Conservation (phyloP, 2,113 vertebrate genomes). For the Aix galericulata region DNA sequence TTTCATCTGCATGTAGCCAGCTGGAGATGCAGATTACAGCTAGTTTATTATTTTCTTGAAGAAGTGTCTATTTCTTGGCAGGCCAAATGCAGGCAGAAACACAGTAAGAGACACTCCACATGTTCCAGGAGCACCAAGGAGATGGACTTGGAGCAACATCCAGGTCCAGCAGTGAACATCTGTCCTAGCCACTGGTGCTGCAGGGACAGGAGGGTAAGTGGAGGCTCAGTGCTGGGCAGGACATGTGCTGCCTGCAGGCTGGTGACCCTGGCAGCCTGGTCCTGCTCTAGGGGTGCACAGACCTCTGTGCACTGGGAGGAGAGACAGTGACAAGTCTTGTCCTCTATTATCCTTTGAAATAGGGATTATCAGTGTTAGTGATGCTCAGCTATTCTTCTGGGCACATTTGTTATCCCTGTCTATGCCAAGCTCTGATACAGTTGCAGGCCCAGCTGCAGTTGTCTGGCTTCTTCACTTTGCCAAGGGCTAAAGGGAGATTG, state of each 20-base stretch:
- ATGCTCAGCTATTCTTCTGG: neutral
- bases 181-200: neutral
- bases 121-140: neutral
- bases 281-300: neutral
- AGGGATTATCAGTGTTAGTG: neutral
- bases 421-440: neutral
- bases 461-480: neutral
- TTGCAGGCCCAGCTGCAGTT: neutral
- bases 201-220: neutral
- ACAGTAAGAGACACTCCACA: neutral
- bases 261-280: neutral
- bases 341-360: neutral
- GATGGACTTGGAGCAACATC: neutral
- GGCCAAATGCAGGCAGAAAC: neutral
- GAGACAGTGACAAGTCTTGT: rapidly evolving
- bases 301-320: rapidly evolving
- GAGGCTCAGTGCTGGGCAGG: neutral
- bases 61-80: neutral
- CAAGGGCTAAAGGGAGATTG: neutral
- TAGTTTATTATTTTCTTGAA: neutral
- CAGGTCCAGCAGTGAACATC: neutral
- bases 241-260: neutral
- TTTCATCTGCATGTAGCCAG: neutral
- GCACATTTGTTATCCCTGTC: neutral
- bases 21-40: neutral